Evolutionary conservation across 2,113 vertebrate genomes (phyloP).

Genomic region (human): DNA sequence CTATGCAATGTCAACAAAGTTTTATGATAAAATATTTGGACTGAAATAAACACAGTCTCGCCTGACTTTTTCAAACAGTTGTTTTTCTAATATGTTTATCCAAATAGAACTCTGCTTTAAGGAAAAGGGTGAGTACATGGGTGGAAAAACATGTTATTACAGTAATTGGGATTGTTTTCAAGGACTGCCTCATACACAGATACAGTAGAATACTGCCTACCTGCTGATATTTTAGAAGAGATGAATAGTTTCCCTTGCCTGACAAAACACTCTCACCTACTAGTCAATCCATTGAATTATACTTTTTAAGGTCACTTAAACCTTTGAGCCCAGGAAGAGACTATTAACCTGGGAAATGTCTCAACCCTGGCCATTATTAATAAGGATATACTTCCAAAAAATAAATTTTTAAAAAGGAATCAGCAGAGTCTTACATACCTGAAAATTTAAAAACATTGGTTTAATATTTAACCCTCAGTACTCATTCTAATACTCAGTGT

Average conservation of each 20-base stretch:
- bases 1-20: background rate
- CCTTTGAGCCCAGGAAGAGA: background rate
- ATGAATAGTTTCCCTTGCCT: background rate
- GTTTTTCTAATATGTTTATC: background rate
- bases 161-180: background rate
- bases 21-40: background rate
- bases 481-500: background rate
- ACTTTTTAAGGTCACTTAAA: background rate
- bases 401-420: background rate
- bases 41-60: constrained; percentile 24
- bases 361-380: background rate
- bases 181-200: background rate
- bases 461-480: background rate
- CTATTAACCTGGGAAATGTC: background rate
- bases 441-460: too few relatives aligned
- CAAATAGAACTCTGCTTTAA: background rate
- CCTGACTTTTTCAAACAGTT: background rate
- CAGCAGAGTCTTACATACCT: background rate
- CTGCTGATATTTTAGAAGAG: background rate
- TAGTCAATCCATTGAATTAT: background rate
- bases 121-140: background rate
- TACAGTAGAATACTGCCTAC: too few relatives aligned
- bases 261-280: background rate
- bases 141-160: background rate
- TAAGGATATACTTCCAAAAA: background rate